Evolutionary conservation across 2,113 vertebrate genomes (phyloP).

Genomic region (Chamaetylas fuelleborni): DNA sequence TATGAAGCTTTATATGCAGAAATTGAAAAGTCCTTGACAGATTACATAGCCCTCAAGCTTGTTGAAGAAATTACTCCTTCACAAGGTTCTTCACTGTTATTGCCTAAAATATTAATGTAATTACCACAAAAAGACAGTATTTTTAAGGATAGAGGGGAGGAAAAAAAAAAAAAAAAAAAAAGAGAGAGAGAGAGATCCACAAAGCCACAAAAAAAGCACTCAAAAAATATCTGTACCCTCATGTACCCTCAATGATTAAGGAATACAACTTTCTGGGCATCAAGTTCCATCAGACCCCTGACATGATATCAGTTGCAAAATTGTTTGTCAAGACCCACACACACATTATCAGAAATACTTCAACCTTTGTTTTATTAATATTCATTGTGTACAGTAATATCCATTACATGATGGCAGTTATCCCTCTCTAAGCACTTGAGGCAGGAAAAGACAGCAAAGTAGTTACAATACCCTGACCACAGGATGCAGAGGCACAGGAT

Average conservation of each 20-base stretch:
- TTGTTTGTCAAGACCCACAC: neutral
- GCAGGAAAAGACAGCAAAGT: neutral
- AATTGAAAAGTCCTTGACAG: slow-evolving; percentile 16
- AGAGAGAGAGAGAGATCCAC: neutral
- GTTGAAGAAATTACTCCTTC: slow-evolving; percentile 11
- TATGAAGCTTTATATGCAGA: neutral
- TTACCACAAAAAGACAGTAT: neutral
- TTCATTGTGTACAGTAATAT: neutral
- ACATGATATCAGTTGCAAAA: neutral
- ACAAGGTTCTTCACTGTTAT: neutral
- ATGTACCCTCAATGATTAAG: neutral
- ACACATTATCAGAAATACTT: neutral
- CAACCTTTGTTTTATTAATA: neutral
- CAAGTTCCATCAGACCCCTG: neutral
- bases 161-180: neutral
- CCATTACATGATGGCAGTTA: neutral
- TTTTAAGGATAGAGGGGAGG: neutral
- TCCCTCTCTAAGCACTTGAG: neutral
- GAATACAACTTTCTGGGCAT: neutral
- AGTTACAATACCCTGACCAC: neutral
- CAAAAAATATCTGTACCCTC: neutral
- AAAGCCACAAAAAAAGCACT: neutral
- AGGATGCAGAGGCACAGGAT: neutral
- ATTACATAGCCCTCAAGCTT: neutral
- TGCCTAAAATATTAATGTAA: neutral